These are phyloP conservation scores for Crossaster papposus DNA, from an alignment of 53 echinoderm and acorn worm genomes.

Conservation along the genomic window DNA sequence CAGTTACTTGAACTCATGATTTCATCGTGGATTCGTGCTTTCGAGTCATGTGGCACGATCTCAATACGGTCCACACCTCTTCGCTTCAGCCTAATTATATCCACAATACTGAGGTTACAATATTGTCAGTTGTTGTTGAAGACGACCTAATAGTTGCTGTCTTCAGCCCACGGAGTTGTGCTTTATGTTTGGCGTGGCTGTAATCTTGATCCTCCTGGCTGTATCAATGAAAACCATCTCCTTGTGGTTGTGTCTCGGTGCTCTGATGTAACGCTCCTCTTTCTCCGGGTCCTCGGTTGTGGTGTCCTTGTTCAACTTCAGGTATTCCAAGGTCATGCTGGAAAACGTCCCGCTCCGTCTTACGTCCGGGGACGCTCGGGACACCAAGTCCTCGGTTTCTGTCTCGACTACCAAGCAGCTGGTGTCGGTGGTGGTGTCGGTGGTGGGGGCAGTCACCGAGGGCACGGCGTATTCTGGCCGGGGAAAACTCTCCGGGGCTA, in stretches of 20 bases:
- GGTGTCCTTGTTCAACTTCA: neutral
- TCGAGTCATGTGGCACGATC: constrained; percentile 10
- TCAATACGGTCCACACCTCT: neutral
- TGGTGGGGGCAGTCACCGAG: constrained; percentile 7
- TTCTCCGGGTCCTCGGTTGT: neutral
- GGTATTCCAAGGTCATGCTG: constrained; percentile 20
- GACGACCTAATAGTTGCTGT: too few relatives aligned
- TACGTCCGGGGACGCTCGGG: constrained; percentile 25
- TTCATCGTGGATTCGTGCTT: constrained; percentile 3
- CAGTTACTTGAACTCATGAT: neutral
- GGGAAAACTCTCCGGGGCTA: constrained; percentile 30
- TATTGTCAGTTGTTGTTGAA: neutral
- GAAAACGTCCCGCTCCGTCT: constrained; percentile 33
- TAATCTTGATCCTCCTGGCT: neutral
- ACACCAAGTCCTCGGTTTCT: neutral
- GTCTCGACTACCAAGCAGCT: constrained; percentile 20
- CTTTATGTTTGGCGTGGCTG: constrained; percentile 7
- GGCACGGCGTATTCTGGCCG: constrained; percentile 51
- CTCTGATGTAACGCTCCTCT: constrained; percentile 42
- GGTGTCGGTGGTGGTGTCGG: too few relatives aligned
- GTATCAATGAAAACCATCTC: constrained; percentile 34
- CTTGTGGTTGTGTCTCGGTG: constrained; percentile 53
- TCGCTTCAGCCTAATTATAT: neutral
- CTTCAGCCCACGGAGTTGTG: constrained; percentile 46
- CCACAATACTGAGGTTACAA: neutral